Evolutionary conservation across 2,888 invertebrate genomes (phyloP), one percentile per base, ranked within the genome.

Genomic region (Anodontia alba): DNA sequence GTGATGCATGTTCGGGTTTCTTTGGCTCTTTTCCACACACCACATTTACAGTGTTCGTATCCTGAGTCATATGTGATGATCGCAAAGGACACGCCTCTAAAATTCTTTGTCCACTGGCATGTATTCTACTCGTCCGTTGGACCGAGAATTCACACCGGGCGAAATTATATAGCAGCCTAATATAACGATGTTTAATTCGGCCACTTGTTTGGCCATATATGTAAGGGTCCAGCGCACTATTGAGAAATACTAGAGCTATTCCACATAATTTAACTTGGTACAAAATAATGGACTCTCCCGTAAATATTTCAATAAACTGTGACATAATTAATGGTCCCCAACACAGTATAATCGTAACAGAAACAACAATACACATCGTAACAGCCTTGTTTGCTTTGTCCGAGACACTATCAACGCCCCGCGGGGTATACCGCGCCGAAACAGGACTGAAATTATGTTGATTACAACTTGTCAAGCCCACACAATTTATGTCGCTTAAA

Each of bases 201-300:
- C 88, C 86, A 76, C 87, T 90, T 66, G 87, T 87, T 69, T 91
- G 90, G 17, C 90, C 89, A 80, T 92, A 92, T 71, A 92, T 84
- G 74, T 91, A 92, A 7, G 91, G 91, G 72, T 92, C 86, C 72
- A 92, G 78, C 49, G 91, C 91, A 78, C 91, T 90, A 83, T 92
- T 92, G 5, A 92, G 88, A 84, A 91, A 92, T 69, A 92, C 88
- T 29, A 92, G 85, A 73, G 91, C 90, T 38, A 92, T 90, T 80
- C 91, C 91, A 71, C 91, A 92, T 67, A 92, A 83, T 84, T 92
- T 91, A 54, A 92, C 90, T 79, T 92, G 91, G 76, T 90, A 91
- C 26, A 92, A 73, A 57, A 91, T 89, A 76, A 91, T 90, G 36
- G 91, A 90, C 68, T 90, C 89, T 57, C 91, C 91, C 1, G 87